Base-by-base conservation (phyloP, 2,113 vertebrate genomes). In the Zeus faber region DNA sequence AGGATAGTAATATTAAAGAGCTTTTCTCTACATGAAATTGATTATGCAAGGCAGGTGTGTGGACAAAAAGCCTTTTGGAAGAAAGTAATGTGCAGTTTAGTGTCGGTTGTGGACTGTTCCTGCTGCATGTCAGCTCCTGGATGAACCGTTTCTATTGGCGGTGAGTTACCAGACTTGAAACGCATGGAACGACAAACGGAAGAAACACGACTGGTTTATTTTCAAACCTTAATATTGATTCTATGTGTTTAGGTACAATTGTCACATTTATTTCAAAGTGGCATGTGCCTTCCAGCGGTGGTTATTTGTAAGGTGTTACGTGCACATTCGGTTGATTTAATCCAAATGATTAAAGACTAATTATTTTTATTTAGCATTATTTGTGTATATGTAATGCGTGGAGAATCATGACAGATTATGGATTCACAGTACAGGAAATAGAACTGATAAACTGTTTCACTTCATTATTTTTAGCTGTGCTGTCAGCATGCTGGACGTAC, bases 211-310 rank as follows among this genome's bases (percentile, higher is more conserved):
- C 46, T 37, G 6, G 39, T 71, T 58, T 54, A 37, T 62, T 67
- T 70, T 40, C 39, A 39, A 43, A 40, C 39, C 20, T 33, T 25
- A 9, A 5, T 46, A 23, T 46, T n/a, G 49, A 49, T 79, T 40
- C 37, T 55, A 50, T 20, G 16, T 31, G 53, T 55, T 27, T 58
- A 51, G 68, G 57, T 77, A 43, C 54, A 61, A 21, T 62, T 72
- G 73, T 71, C 64, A 65, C 43, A 40, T 72, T 58, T 63, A 59
- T 76, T 65, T 63, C 35, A 4, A 67, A 41, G 70, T 77, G 75
- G 62, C 68, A 74, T 29, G 67, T 72, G 70, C 80, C 80, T 87
- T 58, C 62, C 8, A 48, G 37, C 43, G 39, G 33, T 58, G 41
- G 23, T 5, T 11, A 68, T 43, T 60, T 57, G 60, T 62, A 43